Percentiles rank a stretch among this genome's conserved stretches.
phyloP scores from a whole-genome alignment of 2,888 invertebrate species.

The Lucinisca nassula region DNA sequence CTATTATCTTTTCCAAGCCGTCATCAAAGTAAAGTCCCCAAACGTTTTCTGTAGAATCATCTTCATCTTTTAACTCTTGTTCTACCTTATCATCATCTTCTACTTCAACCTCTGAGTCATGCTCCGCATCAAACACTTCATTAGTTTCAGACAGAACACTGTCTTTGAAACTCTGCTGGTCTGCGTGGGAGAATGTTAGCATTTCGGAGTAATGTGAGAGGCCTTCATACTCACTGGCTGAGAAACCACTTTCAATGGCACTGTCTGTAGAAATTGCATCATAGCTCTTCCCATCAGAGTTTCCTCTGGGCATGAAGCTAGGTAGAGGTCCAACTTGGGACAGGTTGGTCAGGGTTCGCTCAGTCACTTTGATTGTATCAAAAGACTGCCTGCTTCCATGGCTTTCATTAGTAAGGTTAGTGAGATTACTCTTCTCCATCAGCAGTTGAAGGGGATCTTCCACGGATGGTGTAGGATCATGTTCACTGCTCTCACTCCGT shows the following conservation, averaged over 20 bases:
- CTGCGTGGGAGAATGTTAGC: constrained; percentile 51
- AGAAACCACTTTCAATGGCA: constrained; percentile 62
- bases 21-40: neutral
- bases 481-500: neutral
- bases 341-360: constrained; percentile 58
- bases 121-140: constrained; percentile 67
- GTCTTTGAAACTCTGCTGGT: constrained; percentile 57
- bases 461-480: constrained; percentile 38
- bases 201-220: constrained; percentile 61
- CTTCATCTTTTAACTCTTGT: neutral
- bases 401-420: constrained; percentile 1
- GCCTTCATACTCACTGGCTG: constrained; percentile 52
- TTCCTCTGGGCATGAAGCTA: constrained; percentile 54
- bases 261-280: constrained; percentile 65
- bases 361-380: constrained; percentile 46
- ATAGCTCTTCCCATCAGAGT: constrained; percentile 28
- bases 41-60: neutral
- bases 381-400: constrained; percentile 20
- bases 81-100: neutral
- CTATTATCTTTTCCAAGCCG: neutral
- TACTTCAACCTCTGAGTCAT: constrained; percentile 45
- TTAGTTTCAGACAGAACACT: constrained; percentile 62
- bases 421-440: constrained; percentile 39
- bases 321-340: constrained; percentile 67
- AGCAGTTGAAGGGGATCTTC: constrained; percentile 28